Evolutionary conservation across 2,797 vertebrate genomes (phyloP), one percentile per base, ranked within the genome.

Genomic region (Cheirogaleus major): DNA sequence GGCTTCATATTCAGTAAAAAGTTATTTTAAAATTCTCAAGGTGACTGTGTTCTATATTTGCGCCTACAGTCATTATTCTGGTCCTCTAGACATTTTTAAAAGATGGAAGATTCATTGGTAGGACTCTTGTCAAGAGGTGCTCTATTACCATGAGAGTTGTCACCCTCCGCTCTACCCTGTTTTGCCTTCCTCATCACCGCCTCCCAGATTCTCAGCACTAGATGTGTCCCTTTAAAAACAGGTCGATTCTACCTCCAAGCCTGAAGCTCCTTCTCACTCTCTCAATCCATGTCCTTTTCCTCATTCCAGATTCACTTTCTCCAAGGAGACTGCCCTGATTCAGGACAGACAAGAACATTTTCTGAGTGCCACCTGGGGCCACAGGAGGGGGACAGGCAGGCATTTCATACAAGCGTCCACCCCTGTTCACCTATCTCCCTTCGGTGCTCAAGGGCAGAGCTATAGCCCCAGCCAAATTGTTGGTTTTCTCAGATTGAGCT

Each of bases 1-100:
- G 43, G 12, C 65, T 92, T 83, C 35, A 43, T 32, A 75, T 72
- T 82, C 7, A 55, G 93, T n/a, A 23, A 78, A 89, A 73, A 88
- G 18, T 70, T 76, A 92, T 63, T 80, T 84, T 86, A 92, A 92
- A 81, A 92, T 65, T 32, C 52, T 70, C 59, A 79, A 61, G 76
- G 86, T 48, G 50, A 61, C 30, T 85, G 27, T 43, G 11, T 81
- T 85, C 67, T 70, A 43, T 52, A 75, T 86, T 82, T 83, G 23
- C 61, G 20, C 32, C 41, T 65, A 48, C 10, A 59, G 69, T 38
- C 63, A 61, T 72, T 43, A 72, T 45, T 43, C 23, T 78, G 59
- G 79, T 48, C 55, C 55, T 78, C 38, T 81, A 59, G 80, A 55
- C 57, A 70, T 78, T 59, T 91, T 41, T 15, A 67, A 67, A 65